Evolutionary conservation across 2,113 vertebrate species (phyloP).

Genomic region (Eptesicus fuscus): DNA sequence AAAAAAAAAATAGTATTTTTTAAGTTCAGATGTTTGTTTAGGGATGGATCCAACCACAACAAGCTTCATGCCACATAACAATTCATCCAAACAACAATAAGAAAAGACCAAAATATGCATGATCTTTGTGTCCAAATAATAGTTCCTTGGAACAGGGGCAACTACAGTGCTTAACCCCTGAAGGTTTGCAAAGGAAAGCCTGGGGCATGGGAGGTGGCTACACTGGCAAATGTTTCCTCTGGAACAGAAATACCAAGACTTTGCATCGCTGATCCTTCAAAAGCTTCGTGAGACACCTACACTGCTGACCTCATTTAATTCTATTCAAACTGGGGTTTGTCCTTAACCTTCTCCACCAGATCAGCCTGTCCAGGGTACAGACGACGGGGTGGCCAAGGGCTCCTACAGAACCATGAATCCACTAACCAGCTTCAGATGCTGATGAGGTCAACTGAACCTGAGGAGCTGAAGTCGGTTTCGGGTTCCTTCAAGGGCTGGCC

Average conservation of each 20-base stretch:
- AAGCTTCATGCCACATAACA: constrained; percentile 76
- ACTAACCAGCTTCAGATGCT: constrained; percentile 21
- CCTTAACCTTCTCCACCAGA: neutral
- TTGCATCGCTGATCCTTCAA: neutral
- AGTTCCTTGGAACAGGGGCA: constrained; percentile 65
- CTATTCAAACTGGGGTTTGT: constrained; percentile 30
- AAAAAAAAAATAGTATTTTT: constrained; percentile 75
- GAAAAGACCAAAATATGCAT: constrained; percentile 66
- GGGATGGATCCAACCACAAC: constrained; percentile 80
- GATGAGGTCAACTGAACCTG: neutral
- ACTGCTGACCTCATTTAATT: constrained; percentile 30
- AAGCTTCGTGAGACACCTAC: constrained; percentile 20
- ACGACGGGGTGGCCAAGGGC: neutral
- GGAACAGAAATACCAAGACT: neutral
- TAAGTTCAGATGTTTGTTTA: constrained; percentile 80
- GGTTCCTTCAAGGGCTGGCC: constrained; percentile 5
- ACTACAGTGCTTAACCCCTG: constrained; percentile 57
- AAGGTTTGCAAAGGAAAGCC: neutral
- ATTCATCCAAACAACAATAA: constrained; percentile 55
- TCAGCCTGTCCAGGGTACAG: neutral
- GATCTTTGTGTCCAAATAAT: constrained; percentile 73
- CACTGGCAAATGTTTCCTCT: neutral
- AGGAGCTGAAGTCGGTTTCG: constrained; percentile 3
- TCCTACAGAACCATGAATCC: neutral
- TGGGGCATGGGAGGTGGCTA: neutral